Percentiles rank a stretch among this genome's conserved stretches.
phyloP scores from a whole-genome alignment of 92 coral and sea anemone genomes.

The Palythoa caribaeorum region DNA sequence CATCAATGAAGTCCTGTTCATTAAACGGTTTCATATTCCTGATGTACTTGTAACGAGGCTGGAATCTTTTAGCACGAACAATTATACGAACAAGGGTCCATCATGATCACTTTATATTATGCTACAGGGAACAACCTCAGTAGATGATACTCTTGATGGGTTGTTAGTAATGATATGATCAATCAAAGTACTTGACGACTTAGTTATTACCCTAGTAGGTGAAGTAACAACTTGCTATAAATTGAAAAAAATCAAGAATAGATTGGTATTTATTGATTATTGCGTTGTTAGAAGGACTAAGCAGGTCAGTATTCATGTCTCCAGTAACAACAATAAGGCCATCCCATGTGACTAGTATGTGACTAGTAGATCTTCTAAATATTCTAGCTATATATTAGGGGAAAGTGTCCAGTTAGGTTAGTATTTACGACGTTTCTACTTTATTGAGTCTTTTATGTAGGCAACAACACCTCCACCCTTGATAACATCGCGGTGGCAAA shows the following conservation, averaged over 20 bases:
- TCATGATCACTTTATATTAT: not conserved
- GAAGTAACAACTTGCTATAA: not conserved
- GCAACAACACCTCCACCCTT: not conserved
- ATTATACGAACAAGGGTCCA: not conserved
- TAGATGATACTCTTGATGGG: not conserved
- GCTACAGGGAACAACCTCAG: not conserved
- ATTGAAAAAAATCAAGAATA: not conserved
- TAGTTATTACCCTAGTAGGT: not conserved
- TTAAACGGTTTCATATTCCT: not conserved
- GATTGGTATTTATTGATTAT: not conserved
- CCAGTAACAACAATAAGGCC: not conserved
- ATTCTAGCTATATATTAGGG: not conserved
- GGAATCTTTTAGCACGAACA: not conserved
- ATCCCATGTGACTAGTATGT: not conserved
- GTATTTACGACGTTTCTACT: not conserved
- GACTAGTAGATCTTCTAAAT: not conserved
- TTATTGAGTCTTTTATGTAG: not conserved
- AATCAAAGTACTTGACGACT: constrained; percentile 3
- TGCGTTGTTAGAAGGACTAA: not conserved
- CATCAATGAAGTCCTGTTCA: not conserved
- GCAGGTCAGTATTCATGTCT: not conserved
- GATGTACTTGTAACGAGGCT: not conserved
- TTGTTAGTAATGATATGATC: constrained; percentile 4
- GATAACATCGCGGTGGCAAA: not conserved
- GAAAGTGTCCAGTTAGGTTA: not conserved